Base-by-base conservation (phyloP, 2,888 invertebrate species). In the Lycophotia porphyrea region DNA sequence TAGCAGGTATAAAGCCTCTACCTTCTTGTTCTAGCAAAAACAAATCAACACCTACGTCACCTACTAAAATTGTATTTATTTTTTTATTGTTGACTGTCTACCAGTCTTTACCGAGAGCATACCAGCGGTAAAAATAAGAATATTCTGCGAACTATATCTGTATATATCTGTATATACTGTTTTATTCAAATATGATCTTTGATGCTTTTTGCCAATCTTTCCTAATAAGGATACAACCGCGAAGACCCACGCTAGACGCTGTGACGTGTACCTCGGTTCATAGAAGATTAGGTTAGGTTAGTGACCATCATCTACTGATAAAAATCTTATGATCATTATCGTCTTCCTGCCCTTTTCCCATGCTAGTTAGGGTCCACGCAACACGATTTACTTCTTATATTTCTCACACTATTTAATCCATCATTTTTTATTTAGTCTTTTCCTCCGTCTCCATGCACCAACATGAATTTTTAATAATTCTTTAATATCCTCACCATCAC, bases 141-240 rank as follows among this genome's bases (percentile, higher is more conserved):
- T 47, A 34, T 55, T 77, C 74, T 34, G 9, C 15, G 81, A 74
- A 81, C n/a, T 52, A 39, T n/a, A 42, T 80, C 52, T n/a, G n/a
- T n/a, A n/a, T n/a, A n/a, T n/a, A n/a, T n/a, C n/a, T n/a, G n/a
- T n/a, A n/a, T n/a, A n/a, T n/a, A 81, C 13, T 39, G 52, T 27
- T 27, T 11, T 27, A 39, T 55, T 55, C 55, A 64, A 55, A 63
- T 55, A 47, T 63, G n/a, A 8, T 58, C 21, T n/a, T 21, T 18
- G 0, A 7, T 60, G 27, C 42, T 71, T 49, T 31, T 55, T 31
- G 42, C 74, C 36, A 44, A 24, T 39, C 8, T 36, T 11, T 52
- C 74, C 44, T 61, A 34, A 44, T 52, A 80, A 36, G 72, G 61
- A 49, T 15, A 21, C 5, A 27, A 44, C 49, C 27, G n/a, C 34